These are phyloP conservation scores for Cantharis flavilabris DNA, from an alignment of 2,888 invertebrate species.

Conservation along the genomic window DNA sequence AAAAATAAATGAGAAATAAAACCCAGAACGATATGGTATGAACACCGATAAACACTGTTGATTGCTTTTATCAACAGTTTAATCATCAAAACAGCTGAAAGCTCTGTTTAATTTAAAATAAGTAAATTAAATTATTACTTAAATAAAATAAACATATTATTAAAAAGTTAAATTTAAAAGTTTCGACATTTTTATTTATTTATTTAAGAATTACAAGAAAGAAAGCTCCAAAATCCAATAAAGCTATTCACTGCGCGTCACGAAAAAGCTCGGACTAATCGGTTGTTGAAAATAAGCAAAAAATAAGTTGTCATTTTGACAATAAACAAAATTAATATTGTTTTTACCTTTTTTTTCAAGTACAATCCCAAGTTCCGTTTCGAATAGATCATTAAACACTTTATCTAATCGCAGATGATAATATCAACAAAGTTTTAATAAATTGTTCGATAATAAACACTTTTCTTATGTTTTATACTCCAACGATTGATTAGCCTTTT, in stretches of 20 bases:
- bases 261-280: constrained; percentile 23
- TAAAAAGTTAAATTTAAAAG: not conserved
- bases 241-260: constrained; percentile 21
- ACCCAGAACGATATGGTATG: not conserved
- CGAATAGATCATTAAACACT: constrained; percentile 23
- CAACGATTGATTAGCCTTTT: constrained; percentile 21
- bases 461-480: constrained; percentile 15
- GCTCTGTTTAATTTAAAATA: not conserved
- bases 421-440: constrained; percentile 23
- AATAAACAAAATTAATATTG: constrained; percentile 21
- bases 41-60: not conserved
- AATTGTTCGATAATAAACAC: constrained; percentile 24
- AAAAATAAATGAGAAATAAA: not conserved
- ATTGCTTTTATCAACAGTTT: not conserved
- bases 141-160: not conserved
- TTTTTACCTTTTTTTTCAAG: constrained; percentile 16
- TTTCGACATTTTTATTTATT: not conserved
- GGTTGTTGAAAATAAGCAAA: constrained; percentile 22
- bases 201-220: not conserved
- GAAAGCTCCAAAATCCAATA: constrained; percentile 20
- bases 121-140: not conserved
- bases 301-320: constrained; percentile 9
- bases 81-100: not conserved
- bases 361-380: constrained; percentile 20
- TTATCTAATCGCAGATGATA: constrained; percentile 12